Evolutionary conservation across 2,888 invertebrate genomes (phyloP).

Genomic region (Pammene fasciana): DNA sequence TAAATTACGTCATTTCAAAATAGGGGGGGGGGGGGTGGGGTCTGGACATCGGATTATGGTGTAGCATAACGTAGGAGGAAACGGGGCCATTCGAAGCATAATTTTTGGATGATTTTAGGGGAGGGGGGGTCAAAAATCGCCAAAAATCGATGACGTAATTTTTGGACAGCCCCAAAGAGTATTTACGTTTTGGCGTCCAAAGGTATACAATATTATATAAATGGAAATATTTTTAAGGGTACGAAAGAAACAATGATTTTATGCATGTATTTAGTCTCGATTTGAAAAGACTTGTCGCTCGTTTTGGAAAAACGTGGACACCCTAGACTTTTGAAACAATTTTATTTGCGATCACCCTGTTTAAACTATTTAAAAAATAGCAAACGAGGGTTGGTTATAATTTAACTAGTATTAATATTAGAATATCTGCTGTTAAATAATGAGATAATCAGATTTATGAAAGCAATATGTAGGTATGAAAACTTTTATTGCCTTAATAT

Average conservation of each 20-base stretch:
- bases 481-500: too few species aligned
- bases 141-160: too few species aligned
- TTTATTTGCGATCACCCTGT: slow-evolving; percentile 9
- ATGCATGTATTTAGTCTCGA: slow-evolving; percentile 20
- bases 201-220: background rate
- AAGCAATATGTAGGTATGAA: too few species aligned
- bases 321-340: background rate
- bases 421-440: background rate
- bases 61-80: too few species aligned
- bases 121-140: too few species aligned
- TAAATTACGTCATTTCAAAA: too few species aligned
- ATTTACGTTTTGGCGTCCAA: slow-evolving; percentile 12
- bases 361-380: slow-evolving; percentile 19
- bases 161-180: too few species aligned
- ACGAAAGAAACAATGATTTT: background rate
- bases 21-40: too few species aligned
- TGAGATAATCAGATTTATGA: too few species aligned
- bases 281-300: slow-evolving; percentile 8
- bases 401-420: slow-evolving; percentile 6
- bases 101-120: too few species aligned
- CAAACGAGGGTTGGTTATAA: slow-evolving; percentile 15
- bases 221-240: background rate
- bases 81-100: too few species aligned
- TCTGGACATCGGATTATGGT: too few species aligned
- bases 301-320: slow-evolving; percentile 25